Evolutionary conservation across 2,113 vertebrate genomes (phyloP), one percentile per base, ranked within the genome.

Genomic region (Paraplagusia blochii): DNA sequence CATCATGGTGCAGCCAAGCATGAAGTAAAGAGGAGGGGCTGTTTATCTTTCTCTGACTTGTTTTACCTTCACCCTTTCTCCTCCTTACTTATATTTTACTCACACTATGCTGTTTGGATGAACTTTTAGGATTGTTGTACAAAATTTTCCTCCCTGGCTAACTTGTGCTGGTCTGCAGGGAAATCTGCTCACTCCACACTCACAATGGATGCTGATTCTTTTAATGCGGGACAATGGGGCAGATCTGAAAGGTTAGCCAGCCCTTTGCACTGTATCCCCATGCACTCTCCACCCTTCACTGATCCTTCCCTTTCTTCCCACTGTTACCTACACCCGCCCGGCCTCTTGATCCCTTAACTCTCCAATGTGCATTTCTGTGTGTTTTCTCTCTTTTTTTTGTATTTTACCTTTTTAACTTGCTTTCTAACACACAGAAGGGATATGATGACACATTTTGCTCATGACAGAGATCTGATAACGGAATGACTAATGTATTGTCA

Each of bases 131-230:
- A 12, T 48, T 55, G 3, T 44, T 14, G 56, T 0, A 19, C 12
- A 50, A 63, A 29, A 12, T 51, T 53, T 33, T 73, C 53, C 42
- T 57, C 19, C 57, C 52, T 7, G 0, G 44, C 48, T 38, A 51
- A 42, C 50, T 52, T 65, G 44, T 35, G 47, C 43, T 58, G 9
- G 69, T 84, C 84, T 62, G 72, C 76, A 74, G 82, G 19, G 56
- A 63, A 85, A 81, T 69, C 74, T 74, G 78, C 11, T 12, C 48
- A 9, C 17, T 10, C 42, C 29, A 72, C 82, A 91, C 92, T 93
- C 80, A 94, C 90, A 94, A 93, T 92, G 85, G 86, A 79, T 66
- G 16, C 84, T 79, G 50, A 18, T 66, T 89, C 92, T 93, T 91
- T 95, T 91, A 85, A 56, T 16, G 83, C 16, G 70, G 82, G 81